A percentile compares a stretch with the other conserved stretches of the same genome.
Evolutionary conservation across 2,888 invertebrate species (phyloP).

Genomic region (Liodrosophila aerea): DNA sequence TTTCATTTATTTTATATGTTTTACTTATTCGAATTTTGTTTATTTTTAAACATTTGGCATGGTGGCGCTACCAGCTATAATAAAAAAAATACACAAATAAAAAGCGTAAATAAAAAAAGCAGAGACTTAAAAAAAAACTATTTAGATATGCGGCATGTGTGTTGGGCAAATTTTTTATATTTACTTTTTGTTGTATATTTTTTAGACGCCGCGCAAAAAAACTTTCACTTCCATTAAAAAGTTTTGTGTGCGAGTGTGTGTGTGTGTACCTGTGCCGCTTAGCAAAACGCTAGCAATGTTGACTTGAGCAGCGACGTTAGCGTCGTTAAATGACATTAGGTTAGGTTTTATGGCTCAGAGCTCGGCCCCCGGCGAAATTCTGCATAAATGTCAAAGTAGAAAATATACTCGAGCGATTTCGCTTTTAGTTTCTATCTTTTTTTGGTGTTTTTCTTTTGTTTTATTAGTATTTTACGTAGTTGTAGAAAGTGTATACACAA

Average conservation of each 20-base stretch:
- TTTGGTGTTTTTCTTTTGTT: conserved; percentile 15
- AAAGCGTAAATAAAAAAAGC: conserved; percentile 23
- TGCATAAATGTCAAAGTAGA: conserved; percentile 70
- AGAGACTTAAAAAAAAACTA: conserved; percentile 41
- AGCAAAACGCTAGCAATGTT: conserved; percentile 44
- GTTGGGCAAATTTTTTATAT: conserved; percentile 36
- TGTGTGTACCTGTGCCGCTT: conserved; percentile 61
- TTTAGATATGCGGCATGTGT: conserved; percentile 56
- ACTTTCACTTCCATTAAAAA: conserved; percentile 76
- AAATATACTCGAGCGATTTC: conserved; percentile 69
- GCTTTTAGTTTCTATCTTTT: conserved; percentile 51
- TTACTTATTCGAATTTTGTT: conserved; percentile 37
- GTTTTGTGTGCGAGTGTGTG: conserved; percentile 28
- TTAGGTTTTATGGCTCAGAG: conserved; percentile 64
- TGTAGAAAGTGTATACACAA: conserved; percentile 29
- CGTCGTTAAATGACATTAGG: conserved; percentile 71
- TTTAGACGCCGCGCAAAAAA: conserved; percentile 63
- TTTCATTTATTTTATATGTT: conserved; percentile 5
- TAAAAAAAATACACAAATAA: conserved; percentile 32
- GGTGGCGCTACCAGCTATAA: conserved; percentile 58
- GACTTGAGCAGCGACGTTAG: conserved; percentile 22
- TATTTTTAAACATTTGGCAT: conserved; percentile 51
- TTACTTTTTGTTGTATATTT: conserved; percentile 17
- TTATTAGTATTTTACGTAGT: conserved; percentile 14
- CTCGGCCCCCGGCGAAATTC: conserved; percentile 59